phyloP scores from a whole-genome alignment of 2,888 invertebrate species.

The Drosophila flavopinicola region DNA sequence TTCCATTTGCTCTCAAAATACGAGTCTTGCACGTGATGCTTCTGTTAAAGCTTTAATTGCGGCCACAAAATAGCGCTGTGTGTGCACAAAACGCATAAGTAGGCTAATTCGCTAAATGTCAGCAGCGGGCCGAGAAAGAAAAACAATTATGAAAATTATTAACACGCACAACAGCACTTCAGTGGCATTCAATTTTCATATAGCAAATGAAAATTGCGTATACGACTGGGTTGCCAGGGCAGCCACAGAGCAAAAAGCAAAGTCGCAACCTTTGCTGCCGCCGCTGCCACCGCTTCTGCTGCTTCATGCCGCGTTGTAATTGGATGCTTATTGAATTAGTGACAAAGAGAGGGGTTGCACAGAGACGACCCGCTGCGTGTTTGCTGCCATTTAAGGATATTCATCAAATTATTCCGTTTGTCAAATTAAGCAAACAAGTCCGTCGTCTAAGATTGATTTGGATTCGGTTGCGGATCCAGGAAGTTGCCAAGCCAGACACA shows the following conservation, averaged over 20 bases:
- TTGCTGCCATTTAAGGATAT: conserved; percentile 72
- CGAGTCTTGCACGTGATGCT: conserved; percentile 30
- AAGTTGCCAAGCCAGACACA: conserved; percentile 28
- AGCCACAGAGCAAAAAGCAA: neutral
- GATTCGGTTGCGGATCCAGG: conserved; percentile 32
- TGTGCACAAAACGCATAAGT: conserved; percentile 13
- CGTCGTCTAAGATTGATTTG: conserved; percentile 69
- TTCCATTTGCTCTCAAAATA: conserved; percentile 35
- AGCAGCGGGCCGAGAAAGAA: neutral
- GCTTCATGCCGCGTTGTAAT: conserved; percentile 67
- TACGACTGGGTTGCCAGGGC: conserved; percentile 30
- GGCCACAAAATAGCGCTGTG: neutral
- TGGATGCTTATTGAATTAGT: conserved; percentile 79
- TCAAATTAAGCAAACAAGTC: conserved; percentile 80
- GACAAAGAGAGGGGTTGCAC: conserved; percentile 42
- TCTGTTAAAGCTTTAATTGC: conserved; percentile 14
- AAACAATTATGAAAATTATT: conserved; percentile 60
- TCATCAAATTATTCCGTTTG: conserved; percentile 80
- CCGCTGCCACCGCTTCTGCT: too few relatives aligned
- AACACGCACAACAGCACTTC: conserved; percentile 46
- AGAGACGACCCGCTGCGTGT: conserved; percentile 46
- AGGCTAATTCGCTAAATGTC: conserved; percentile 28
- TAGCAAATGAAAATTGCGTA: conserved; percentile 59
- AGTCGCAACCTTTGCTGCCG: conserved; percentile 5
- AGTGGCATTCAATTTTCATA: conserved; percentile 66